These are phyloP conservation scores for Chitala chitala DNA, from an alignment of 2,113 vertebrate genomes.

Conservation along the genomic window DNA sequence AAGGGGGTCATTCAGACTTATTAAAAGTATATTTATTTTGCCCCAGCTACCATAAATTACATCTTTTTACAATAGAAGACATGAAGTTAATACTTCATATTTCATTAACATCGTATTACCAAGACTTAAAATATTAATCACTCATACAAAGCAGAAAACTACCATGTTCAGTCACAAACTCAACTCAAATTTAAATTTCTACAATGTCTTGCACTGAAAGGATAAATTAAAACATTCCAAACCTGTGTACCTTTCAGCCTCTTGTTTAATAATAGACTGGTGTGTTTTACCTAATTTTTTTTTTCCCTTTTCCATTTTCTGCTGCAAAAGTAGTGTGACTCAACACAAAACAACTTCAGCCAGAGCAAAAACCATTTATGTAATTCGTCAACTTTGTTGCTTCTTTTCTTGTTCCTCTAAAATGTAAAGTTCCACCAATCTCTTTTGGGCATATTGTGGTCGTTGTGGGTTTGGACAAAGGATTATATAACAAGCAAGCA, in stretches of 20 bases:
- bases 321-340: slow-evolving; percentile 23
- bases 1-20: no score
- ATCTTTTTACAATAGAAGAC: slow-evolving; percentile 12
- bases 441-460: slow-evolving; percentile 37
- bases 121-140: not conserved
- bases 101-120: not conserved
- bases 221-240: no score
- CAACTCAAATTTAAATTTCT: slow-evolving; percentile 4
- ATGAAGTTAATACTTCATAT: not conserved
- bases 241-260: no score
- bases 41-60: no score
- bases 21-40: no score
- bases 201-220: not conserved
- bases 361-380: slow-evolving; percentile 22
- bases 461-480: slow-evolving; percentile 31
- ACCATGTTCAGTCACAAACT: not conserved
- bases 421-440: not conserved
- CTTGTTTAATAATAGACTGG: no score
- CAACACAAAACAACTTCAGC: slow-evolving; percentile 34
- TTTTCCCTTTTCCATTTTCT: no score
- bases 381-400: slow-evolving; percentile 32
- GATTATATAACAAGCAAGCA: slow-evolving; percentile 42
- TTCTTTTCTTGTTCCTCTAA: not conserved
- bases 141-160: not conserved
- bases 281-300: slow-evolving; percentile 32